A percentile compares a stretch with the other conserved stretches of the same genome.
These are phyloP conservation scores for Platysternon megacephalum DNA, from an alignment of 2,113 vertebrate species.

Conservation along the genomic window DNA sequence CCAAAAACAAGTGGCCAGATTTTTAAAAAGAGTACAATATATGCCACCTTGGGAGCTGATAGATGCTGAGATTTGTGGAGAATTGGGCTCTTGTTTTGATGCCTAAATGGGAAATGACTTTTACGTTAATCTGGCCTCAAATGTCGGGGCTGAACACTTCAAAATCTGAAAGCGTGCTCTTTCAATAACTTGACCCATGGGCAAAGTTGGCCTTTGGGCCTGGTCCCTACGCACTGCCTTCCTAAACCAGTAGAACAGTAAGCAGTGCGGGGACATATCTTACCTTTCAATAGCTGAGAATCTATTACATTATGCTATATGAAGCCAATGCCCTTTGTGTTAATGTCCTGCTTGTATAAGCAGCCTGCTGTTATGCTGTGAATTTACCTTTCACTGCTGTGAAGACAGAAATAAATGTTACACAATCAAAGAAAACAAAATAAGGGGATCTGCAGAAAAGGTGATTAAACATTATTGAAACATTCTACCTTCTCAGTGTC, in stretches of 20 bases:
- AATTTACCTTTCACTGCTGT: slow-evolving; percentile 37
- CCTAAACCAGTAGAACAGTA: neutral
- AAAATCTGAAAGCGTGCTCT: neutral
- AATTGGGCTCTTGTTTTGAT: neutral
- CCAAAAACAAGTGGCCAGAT: neutral
- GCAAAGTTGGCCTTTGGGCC: neutral
- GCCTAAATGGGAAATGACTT: neutral
- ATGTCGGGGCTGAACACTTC: neutral
- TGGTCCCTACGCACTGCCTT: neutral
- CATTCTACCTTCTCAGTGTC: neutral
- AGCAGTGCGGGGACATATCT: neutral
- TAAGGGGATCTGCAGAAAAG: slow-evolving; percentile 59
- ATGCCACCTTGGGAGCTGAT: neutral
- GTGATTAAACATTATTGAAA: slow-evolving; percentile 52
- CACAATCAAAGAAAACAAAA: slow-evolving; percentile 63
- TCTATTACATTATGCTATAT: slow-evolving; percentile 14
- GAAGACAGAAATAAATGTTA: slow-evolving; percentile 35
- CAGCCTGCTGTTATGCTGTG: slow-evolving; percentile 35
- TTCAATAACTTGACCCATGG: neutral
- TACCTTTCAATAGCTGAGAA: slow-evolving; percentile 25
- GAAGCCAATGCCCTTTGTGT: slow-evolving; percentile 31
- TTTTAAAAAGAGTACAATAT: neutral
- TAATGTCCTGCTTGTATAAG: slow-evolving; percentile 4
- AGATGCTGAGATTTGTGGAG: neutral
- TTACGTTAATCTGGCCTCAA: neutral